Evolutionary conservation across 2,797 vertebrate species (phyloP).

Genomic region (Propithecus perrieri): DNA sequence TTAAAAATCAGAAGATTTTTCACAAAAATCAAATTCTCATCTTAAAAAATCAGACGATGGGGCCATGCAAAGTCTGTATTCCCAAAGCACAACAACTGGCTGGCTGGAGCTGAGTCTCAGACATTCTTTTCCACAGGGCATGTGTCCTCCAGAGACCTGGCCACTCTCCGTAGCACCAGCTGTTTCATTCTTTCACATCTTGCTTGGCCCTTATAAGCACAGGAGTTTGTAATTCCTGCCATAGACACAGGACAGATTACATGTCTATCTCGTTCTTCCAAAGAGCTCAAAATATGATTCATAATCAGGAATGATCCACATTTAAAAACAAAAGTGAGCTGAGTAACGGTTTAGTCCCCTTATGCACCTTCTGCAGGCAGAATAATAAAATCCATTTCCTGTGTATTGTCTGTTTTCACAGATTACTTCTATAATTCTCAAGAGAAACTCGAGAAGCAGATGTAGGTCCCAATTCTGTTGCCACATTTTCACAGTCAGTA

Average conservation of each 20-base stretch:
- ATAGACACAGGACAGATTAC: neutral
- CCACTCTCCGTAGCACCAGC: neutral
- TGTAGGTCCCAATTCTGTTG: neutral
- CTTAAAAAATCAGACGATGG: neutral
- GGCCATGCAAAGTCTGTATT: neutral
- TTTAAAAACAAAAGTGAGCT: neutral
- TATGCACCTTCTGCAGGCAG: neutral
- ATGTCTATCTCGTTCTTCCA: neutral
- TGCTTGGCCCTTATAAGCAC: neutral
- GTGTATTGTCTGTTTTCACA: neutral
- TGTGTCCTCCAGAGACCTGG: neutral
- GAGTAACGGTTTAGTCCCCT: neutral
- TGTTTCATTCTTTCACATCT: neutral
- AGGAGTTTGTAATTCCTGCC: neutral
- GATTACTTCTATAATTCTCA: neutral
- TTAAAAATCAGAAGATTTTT: neutral
- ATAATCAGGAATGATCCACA: neutral
- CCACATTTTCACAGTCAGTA: neutral
- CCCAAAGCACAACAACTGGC: neutral
- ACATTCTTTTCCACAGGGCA: neutral
- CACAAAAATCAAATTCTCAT: neutral
- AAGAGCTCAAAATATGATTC: neutral
- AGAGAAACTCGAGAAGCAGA: neutral
- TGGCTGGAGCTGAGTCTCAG: neutral
- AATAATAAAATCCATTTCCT: neutral